Base-by-base conservation (phyloP, 2,113 vertebrate genomes). In the Vimba vimba region DNA sequence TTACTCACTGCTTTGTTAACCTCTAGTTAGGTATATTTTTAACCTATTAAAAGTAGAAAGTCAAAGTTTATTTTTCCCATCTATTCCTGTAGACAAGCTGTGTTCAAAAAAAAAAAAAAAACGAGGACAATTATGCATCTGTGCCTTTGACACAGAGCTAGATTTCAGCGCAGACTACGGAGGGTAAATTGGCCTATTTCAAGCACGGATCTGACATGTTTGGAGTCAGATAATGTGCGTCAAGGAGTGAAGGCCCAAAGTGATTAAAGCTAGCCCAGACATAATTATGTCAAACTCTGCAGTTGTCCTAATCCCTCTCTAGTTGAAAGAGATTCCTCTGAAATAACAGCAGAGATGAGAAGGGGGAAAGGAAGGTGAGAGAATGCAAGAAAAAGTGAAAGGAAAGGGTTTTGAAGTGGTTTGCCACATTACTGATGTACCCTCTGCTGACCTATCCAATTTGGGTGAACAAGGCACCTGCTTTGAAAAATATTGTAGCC, bases 321-420 rank as follows among this genome's bases (percentile, higher is more conserved):
- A 94, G 93, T 94, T 94, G 93, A 95, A 95, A 94, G 94, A 92
- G 91, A 94, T 93, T 94, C 93, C 87, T 88, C 88, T 90, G 91
- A 91, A 92, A 88, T 89, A 90, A 92, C 91, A 88, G 66, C 69
- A 83, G 80, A 86, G 83, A 90, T 76, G 87, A 77, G 90, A 89
- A 89, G 36, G 52, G 47, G 84, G 75, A 82, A 85, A 78, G 80
- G 86, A 68, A 86, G 57, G 84, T 74, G 87, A 88, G 79, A 78
- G 66, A 85, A 78, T 83, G 33, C 36, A 60, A 87, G 74, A 83
- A 89, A 80, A 88, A 87, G 90, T 87, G 83, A 85, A 78, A 86
- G 66, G 86, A 88, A 87, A 86, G 17, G 75, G 89, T 91, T 94
- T 92, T 93, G 91, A 93, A 93, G 92, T 92, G 86, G 87, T 89